Evolutionary conservation across 1,140 invertebrate genomes (phyloP).

Genomic region (Gonatopus flavifemur): DNA sequence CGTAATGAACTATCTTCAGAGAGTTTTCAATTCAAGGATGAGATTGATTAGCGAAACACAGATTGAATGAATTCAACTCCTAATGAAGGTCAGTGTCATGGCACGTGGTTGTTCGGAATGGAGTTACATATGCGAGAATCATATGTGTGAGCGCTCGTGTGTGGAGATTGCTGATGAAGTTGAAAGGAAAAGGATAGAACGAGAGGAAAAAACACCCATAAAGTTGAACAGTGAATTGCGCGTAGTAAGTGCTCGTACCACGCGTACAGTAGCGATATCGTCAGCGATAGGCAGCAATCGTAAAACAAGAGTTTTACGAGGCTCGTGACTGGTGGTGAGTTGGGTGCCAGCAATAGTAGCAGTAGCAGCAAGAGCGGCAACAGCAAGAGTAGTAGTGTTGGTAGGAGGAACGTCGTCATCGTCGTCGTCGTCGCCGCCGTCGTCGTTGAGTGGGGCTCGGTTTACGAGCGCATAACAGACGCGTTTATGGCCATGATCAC

Average conservation of each 20-base stretch:
- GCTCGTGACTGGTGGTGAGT: slow-evolving; percentile 24
- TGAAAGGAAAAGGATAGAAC: slow-evolving; percentile 16
- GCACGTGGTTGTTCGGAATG: no score
- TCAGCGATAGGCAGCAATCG: slow-evolving; percentile 53
- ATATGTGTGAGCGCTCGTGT: no score
- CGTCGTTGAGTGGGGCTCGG: slow-evolving; percentile 36
- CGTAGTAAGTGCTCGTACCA: slow-evolving; percentile 15
- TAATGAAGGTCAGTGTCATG: no score
- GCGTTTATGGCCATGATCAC: slow-evolving; percentile 59
- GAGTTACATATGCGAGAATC: no score
- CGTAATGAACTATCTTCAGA: no score
- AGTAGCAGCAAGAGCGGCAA: slow-evolving; percentile 6
- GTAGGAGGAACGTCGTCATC: slow-evolving; percentile 23
- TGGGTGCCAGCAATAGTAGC: slow-evolving; percentile 10
- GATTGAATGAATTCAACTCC: no score
- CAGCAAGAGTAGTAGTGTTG: slow-evolving; percentile 10
- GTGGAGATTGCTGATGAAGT: slow-evolving; percentile 7
- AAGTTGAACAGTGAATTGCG: slow-evolving; percentile 10
- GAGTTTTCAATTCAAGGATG: no score
- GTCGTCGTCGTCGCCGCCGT: slow-evolving; percentile 13
- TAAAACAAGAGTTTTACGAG: slow-evolving; percentile 57
- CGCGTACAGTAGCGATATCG: slow-evolving; percentile 41
- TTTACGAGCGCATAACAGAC: slow-evolving; percentile 59
- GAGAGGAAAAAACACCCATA: slow-evolving; percentile 12
- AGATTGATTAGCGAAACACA: no score